Conservation (phyloP, 2,888 invertebrate genomes). For the Pachydiplax longipennis region DNA sequence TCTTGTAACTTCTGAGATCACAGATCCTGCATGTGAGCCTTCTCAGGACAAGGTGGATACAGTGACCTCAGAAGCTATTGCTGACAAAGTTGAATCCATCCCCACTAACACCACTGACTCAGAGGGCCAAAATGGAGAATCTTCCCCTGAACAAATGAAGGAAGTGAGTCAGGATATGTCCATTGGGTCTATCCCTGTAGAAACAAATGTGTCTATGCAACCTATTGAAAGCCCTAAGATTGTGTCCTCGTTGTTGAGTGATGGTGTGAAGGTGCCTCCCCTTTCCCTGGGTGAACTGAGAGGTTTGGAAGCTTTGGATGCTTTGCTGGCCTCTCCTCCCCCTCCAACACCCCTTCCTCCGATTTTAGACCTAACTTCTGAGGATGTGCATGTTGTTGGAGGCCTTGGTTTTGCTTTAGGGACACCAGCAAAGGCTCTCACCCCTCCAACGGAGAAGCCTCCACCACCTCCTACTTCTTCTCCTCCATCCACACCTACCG, state of each 20-base stretch:
- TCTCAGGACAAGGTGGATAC: neutral
- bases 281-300: neutral
- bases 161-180: neutral
- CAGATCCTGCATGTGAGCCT: neutral
- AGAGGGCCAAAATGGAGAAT: neutral
- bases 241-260: conserved; percentile 1
- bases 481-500: conserved; percentile 27
- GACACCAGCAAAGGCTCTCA: conserved; percentile 69
- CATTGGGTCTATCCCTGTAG: neutral
- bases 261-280: conserved; percentile 25
- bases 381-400: conserved; percentile 48
- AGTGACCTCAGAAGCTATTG: neutral
- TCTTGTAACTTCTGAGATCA: neutral
- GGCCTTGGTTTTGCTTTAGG: conserved; percentile 61
- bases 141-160: neutral
- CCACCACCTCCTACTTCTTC: conserved; percentile 74
- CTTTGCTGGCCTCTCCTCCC: neutral
- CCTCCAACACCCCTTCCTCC: conserved; percentile 20
- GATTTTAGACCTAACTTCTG: conserved; percentile 6
- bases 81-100: neutral
- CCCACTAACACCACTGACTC: neutral
- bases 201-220: neutral
- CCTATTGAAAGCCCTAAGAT: neutral
- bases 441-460: conserved; percentile 86
- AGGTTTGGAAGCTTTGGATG: conserved; percentile 29